Evolutionary conservation across 1,140 invertebrate genomes (phyloP).

Genomic region (Caligus rogercresseyi): DNA sequence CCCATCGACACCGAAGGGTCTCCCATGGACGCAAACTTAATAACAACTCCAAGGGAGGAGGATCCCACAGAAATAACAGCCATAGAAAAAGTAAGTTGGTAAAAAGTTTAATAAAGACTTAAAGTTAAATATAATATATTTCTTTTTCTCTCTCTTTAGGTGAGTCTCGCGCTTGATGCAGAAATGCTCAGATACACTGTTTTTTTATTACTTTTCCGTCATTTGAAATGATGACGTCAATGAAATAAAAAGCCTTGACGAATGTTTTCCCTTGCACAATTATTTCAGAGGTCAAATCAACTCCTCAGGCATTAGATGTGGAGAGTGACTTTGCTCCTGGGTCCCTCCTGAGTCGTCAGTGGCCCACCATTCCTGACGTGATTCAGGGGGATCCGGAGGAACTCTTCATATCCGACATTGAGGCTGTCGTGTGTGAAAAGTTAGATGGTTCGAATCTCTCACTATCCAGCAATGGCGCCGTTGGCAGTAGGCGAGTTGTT

Average conservation of each 20-base stretch:
- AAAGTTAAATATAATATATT: no score
- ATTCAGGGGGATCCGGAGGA: not conserved
- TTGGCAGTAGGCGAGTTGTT: not conserved
- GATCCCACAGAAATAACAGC: not conserved
- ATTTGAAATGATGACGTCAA: no score
- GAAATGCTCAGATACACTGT: no score
- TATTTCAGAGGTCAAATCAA: no score
- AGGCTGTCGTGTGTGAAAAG: not conserved
- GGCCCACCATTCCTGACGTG: not conserved
- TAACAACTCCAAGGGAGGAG: not conserved
- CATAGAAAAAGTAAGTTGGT: not conserved
- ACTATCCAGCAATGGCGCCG: not conserved
- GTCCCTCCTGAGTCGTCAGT: not conserved
- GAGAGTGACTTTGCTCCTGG: not conserved
- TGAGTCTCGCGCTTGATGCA: not conserved
- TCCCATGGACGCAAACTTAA: not conserved
- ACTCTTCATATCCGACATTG: not conserved
- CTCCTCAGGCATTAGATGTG: no score
- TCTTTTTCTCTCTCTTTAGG: not conserved
- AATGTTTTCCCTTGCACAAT: no score
- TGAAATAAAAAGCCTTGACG: constrained; percentile 1
- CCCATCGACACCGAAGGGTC: not conserved
- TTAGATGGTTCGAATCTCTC: not conserved
- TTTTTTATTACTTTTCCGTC: no score
- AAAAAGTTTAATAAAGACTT: not conserved